A percentile compares a stretch with the other conserved stretches of the same genome.
These are phyloP conservation scores for Tupaia chinensis DNA, from an alignment of 2,113 vertebrate genomes.

Conservation along the genomic window DNA sequence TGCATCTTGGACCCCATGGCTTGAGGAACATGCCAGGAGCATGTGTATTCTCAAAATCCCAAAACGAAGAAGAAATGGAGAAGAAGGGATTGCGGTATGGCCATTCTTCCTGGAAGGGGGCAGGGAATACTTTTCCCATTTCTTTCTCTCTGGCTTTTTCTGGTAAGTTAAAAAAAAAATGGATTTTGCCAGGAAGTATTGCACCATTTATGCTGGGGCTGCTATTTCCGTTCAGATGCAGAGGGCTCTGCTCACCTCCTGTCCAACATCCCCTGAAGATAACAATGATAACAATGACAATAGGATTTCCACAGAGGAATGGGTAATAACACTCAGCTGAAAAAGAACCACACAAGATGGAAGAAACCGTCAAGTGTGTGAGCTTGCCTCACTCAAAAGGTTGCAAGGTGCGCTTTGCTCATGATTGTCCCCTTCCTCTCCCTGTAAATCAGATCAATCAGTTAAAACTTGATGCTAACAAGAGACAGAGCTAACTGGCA, in stretches of 20 bases:
- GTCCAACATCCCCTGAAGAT: not conserved
- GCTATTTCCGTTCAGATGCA: not conserved
- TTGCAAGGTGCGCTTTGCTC: not conserved
- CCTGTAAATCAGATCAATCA: not conserved
- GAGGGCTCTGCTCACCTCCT: not conserved
- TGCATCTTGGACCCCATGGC: too few relatives aligned
- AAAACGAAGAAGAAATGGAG: too few relatives aligned
- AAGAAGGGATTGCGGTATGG: too few relatives aligned
- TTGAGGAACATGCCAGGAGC: too few relatives aligned
- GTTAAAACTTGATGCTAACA: not conserved
- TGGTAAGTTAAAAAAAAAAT: too few relatives aligned
- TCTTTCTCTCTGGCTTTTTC: too few relatives aligned
- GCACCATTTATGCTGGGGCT: not conserved
- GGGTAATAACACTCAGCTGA: not conserved
- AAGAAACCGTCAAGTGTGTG: not conserved
- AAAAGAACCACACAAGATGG: not conserved
- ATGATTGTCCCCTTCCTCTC: not conserved
- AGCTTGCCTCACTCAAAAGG: not conserved
- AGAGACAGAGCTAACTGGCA: not conserved
- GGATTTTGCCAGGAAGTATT: too few relatives aligned
- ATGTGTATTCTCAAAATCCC: too few relatives aligned
- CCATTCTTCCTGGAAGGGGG: too few relatives aligned
- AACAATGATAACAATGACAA: not conserved
- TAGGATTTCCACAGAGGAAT: constrained; percentile 1
- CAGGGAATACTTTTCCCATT: too few relatives aligned